These are phyloP conservation scores for Hirtodrosophila cameraria DNA, from an alignment of 2,888 invertebrate genomes.

Conservation along the genomic window DNA sequence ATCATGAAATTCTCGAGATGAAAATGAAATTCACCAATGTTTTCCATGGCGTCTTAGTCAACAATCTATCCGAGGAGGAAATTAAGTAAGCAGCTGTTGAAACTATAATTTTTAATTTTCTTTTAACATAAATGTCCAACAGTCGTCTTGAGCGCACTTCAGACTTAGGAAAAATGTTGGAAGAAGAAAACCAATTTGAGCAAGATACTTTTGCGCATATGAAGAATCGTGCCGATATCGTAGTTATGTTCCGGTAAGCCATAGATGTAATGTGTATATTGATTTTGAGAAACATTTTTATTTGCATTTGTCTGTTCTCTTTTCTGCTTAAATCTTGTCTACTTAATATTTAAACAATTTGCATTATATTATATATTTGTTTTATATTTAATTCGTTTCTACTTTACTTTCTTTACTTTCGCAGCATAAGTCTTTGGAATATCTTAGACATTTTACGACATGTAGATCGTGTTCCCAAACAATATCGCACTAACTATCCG, in stretches of 20 bases:
- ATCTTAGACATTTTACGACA: constrained; percentile 77
- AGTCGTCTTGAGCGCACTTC: constrained; percentile 75
- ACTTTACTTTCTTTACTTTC: too few species aligned
- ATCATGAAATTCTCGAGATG: constrained; percentile 59
- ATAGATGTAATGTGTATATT: too few species aligned
- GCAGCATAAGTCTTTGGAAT: constrained; percentile 77
- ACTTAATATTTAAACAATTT: too few species aligned
- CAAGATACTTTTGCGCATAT: constrained; percentile 53
- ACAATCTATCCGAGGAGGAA: constrained; percentile 80
- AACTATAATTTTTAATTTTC: not conserved
- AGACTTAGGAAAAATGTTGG: constrained; percentile 56
- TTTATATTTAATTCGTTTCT: too few species aligned
- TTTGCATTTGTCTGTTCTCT: too few species aligned
- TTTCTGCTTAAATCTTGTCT: too few species aligned
- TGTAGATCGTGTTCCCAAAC: constrained; percentile 64
- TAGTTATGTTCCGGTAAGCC: constrained; percentile 76
- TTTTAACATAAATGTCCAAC: not conserved
- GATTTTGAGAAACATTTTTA: too few species aligned
- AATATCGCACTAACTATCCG: constrained; percentile 67
- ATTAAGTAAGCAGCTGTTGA: constrained; percentile 65
- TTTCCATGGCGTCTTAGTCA: constrained; percentile 65
- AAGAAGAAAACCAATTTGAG: constrained; percentile 53
- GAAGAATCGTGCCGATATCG: constrained; percentile 67
- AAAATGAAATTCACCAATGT: constrained; percentile 66
- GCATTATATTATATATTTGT: too few species aligned